Evolutionary conservation across 2,888 invertebrate genomes (phyloP).

Genomic region (Auanema sp.): DNA sequence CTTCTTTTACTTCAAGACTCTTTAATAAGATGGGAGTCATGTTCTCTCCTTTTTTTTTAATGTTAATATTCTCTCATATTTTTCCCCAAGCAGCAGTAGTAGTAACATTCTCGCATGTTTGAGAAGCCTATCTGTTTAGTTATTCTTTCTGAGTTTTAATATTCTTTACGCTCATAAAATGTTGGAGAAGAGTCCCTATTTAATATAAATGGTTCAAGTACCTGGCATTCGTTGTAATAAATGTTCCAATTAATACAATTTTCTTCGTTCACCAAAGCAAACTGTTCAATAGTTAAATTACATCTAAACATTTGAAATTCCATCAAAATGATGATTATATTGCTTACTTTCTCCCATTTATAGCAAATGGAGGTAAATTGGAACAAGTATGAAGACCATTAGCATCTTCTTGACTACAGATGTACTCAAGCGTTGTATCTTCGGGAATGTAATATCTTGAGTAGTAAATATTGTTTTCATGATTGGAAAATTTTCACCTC

Average conservation of each 20-base stretch:
- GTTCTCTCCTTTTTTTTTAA: too few species aligned
- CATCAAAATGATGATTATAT: too few species aligned
- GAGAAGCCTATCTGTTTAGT: too few species aligned
- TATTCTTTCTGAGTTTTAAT: too few species aligned
- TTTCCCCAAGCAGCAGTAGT: too few species aligned
- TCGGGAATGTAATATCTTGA: slow-evolving; percentile 63
- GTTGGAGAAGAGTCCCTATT: neutral
- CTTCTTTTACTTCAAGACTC: too few species aligned
- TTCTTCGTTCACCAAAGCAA: slow-evolving; percentile 59
- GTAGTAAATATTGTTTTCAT: neutral
- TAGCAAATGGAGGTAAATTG: slow-evolving; percentile 78
- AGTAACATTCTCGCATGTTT: too few species aligned
- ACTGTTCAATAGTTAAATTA: slow-evolving; percentile 59
- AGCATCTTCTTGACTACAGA: slow-evolving; percentile 86
- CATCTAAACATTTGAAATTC: slow-evolving; percentile 41
- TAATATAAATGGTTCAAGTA: slow-evolving; percentile 1
- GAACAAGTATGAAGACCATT: slow-evolving; percentile 91
- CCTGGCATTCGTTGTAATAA: slow-evolving; percentile 88
- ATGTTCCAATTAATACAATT: slow-evolving; percentile 98
- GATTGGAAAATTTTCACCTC: slow-evolving; percentile 24
- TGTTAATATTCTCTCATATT: too few species aligned
- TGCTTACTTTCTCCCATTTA: slow-evolving; percentile 69
- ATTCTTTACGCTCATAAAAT: neutral
- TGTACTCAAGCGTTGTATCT: slow-evolving; percentile 80
- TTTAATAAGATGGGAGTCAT: too few species aligned